Evolutionary conservation across 1,140 invertebrate species (phyloP).

Genomic region (Drosophila kepulauana): DNA sequence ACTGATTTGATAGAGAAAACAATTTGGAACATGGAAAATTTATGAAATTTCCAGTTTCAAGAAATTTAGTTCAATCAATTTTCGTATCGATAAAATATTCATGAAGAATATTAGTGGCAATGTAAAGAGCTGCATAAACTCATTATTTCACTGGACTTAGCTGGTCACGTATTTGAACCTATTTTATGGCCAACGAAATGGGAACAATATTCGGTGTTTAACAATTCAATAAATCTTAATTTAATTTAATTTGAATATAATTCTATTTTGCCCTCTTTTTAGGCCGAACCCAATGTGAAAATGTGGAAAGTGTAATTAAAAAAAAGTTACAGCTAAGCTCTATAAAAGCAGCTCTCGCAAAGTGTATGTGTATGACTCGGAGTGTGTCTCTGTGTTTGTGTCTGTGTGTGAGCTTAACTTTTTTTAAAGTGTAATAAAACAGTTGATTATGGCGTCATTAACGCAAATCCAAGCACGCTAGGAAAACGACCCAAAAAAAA

Average conservation of each 20-base stretch:
- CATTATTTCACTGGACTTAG: background rate
- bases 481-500: constrained; percentile 38
- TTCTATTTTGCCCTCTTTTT: background rate
- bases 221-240: constrained; percentile 43
- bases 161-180: constrained; percentile 8
- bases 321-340: constrained; percentile 53
- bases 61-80: too few species aligned
- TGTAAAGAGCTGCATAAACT: background rate
- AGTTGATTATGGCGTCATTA: constrained; percentile 81
- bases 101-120: too few species aligned
- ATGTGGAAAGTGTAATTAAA: constrained; percentile 63
- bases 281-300: constrained; percentile 11
- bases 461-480: constrained; percentile 66
- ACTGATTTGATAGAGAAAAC: background rate
- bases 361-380: background rate
- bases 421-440: constrained; percentile 79
- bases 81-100: too few species aligned
- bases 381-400: constrained; percentile 3
- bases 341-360: constrained; percentile 22
- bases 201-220: constrained; percentile 29
- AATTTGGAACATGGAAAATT: background rate
- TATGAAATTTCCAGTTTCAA: background rate
- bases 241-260: constrained; percentile 46
- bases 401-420: constrained; percentile 57
- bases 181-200: constrained; percentile 8